A percentile compares a stretch with the other conserved stretches of the same genome.
Conservation (phyloP, 64 coral and sea anemone species). For the Orbicella faveolata region DNA sequence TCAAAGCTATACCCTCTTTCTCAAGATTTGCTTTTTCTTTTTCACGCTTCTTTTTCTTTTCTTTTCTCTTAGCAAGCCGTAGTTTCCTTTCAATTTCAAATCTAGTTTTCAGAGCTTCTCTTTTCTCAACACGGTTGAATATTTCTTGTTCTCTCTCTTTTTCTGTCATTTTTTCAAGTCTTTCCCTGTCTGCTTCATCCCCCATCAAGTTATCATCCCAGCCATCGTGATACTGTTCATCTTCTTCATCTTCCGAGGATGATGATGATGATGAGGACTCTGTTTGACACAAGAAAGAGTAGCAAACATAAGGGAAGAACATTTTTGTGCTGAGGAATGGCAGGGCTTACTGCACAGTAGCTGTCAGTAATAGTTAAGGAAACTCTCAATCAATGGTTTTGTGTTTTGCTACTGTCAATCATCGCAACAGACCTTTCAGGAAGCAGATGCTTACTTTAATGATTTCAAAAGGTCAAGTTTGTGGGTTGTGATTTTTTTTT, state of each 20-base stretch:
- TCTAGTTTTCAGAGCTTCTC: constrained; percentile 96
- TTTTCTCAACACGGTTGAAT: constrained; percentile 91
- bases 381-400: too few species aligned
- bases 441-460: too few species aligned
- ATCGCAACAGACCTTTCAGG: too few species aligned
- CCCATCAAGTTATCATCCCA: constrained; percentile 96
- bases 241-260: constrained; percentile 89
- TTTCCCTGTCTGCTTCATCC: constrained; percentile 91
- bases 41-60: constrained; percentile 89
- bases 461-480: too few species aligned
- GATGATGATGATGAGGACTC: constrained; percentile 75
- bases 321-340: too few species aligned
- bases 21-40: constrained; percentile 75
- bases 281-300: neutral
- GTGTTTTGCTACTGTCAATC: too few species aligned
- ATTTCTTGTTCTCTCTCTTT: constrained; percentile 95
- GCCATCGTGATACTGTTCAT: constrained; percentile 96
- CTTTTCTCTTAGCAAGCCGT: constrained; percentile 84
- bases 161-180: constrained; percentile 98
- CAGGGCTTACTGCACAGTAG: too few species aligned
- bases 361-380: too few species aligned
- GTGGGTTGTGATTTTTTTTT: too few species aligned
- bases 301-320: too few species aligned
- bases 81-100: constrained; percentile 96
- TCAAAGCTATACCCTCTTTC: constrained; percentile 87